Evolutionary conservation across 2,797 vertebrate species (phyloP), one percentile per base, ranked within the genome.

Genomic region (Sylvia borin): DNA sequence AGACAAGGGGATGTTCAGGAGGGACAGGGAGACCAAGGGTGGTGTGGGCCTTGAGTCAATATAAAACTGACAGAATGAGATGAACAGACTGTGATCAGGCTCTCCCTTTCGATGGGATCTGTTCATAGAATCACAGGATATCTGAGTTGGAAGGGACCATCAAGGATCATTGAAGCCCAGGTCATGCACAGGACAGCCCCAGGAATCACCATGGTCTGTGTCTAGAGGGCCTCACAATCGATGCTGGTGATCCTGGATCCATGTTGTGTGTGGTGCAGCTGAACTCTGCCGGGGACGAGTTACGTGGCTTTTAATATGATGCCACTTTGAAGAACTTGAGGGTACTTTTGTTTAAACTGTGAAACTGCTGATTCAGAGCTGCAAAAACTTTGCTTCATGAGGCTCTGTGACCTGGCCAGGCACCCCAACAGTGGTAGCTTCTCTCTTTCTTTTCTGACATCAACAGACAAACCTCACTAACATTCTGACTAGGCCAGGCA

Each of bases 171-270:
- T 43, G 48, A 75, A 68, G 43, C 15, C 16, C 50, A 68, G 19
- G 34, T 55, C 22, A n/a, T 32, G 18, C 62, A 55, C 48, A 68
- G 42, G 16, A 43, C 31, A 70, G 55, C 24, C 42, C 16, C 18
- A 82, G 58, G 50, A 43, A 50, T 54, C 26, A 26, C 15, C 16
- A 13, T 10, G 36, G 61, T 43, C 20, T 27, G 0, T 48, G 65
- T 32, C 0, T 0, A 47, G 36, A 61, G 10, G 8, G 11, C 10
- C 10, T 47, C 18, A 19, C 2, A 62, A 14, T 2, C 2, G 3
- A 40, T 20, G 36, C 9, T 48, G 15, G 12, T 55, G 58, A 40
- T 7, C 10, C 58, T 34, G 53, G 43, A 60, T 73, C 53, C 8
- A 26, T 47, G 29, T 5, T 31, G 18, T 27, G 17, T 53, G 50